Evolutionary conservation across 1,140 invertebrate genomes (phyloP), one percentile per base, ranked within the genome.

Genomic region (Grapholita molesta): DNA sequence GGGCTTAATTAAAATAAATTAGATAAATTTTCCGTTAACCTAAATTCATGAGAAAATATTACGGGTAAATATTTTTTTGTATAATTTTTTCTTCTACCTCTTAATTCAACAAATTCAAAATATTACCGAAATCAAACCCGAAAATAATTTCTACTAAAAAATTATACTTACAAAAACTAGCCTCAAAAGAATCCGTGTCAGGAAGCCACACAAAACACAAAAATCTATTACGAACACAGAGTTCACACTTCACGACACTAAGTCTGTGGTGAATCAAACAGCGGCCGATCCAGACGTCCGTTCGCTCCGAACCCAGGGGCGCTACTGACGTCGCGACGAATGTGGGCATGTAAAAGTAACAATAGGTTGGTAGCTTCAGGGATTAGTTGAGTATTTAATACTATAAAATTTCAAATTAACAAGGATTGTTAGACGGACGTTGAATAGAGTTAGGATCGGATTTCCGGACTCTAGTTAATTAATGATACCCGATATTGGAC

Each of bases 221-320:
- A 55, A 55, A 61, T 61, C 55, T 61, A 61, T 55, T 24, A 25
- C 52, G 12, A 28, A 30, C 55, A 61, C 55, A 9, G 28, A 61
- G 55, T 61, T 61, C 55, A 12, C 55, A 61, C 53, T 24, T 25
- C 55, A 61, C 55, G 55, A 61, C 55, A 61, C 55, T 55, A n/a
- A 61, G 55, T 61, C 55, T 61, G 0, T 61, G 11, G 7, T 28
- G 3, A 28, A 57, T 30, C 1, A 2, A 15, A n/a, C 7, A n/a
- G 15, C 6, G n/a, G 12, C 9, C 18, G 24, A 1, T 6, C n/a
- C 0, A 8, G 24, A 61, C 55, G 55, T 61, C 18, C 24, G 55
- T 25, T 5, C 24, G 24, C 55, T 15, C n/a, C n/a, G 28, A 15
- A 15, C n/a, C 12, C 55, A 30, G n/a, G 25, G 25, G 55, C 55